Evolutionary conservation across 2,888 invertebrate genomes (phyloP).

Genomic region (Vandiemenella viatica): DNA sequence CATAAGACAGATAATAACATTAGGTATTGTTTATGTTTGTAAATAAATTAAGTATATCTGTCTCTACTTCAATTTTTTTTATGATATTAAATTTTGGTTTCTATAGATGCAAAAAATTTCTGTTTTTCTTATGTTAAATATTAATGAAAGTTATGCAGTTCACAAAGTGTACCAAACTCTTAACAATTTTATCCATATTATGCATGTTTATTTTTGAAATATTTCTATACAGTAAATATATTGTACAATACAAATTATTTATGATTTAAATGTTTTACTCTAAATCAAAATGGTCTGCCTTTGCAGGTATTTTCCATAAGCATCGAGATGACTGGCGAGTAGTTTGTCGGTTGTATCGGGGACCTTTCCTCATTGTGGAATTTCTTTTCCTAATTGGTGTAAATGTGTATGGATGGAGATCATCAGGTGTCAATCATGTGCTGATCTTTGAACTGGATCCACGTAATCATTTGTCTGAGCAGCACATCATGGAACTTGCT

Average conservation of each 20-base stretch:
- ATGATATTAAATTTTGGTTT: too few species aligned
- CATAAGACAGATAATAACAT: too few species aligned
- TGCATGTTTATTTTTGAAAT: background rate
- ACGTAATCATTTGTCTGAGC: conserved; percentile 57
- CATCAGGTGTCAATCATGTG: conserved; percentile 70
- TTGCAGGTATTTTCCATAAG: conserved; percentile 35
- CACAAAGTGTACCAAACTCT: too few species aligned
- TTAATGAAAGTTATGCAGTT: too few species aligned
- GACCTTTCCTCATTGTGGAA: conserved; percentile 58
- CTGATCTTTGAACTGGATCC: conserved; percentile 72
- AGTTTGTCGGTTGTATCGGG: conserved; percentile 62
- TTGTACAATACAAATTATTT: background rate
- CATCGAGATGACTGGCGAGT: conserved; percentile 43
- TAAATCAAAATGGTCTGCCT: too few species aligned
- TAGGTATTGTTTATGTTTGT: too few species aligned
- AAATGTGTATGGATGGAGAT: conserved; percentile 68
- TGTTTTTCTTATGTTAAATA: too few species aligned
- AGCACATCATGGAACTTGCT: conserved; percentile 61
- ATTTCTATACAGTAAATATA: background rate
- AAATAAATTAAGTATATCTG: too few species aligned
- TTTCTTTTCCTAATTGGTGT: conserved; percentile 64
- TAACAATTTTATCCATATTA: background rate
- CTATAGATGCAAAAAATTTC: too few species aligned
- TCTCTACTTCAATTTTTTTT: too few species aligned
- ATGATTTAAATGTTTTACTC: too few species aligned